These are phyloP conservation scores for Bombus turneri DNA, from an alignment of 1,140 invertebrate species.

Conservation along the genomic window DNA sequence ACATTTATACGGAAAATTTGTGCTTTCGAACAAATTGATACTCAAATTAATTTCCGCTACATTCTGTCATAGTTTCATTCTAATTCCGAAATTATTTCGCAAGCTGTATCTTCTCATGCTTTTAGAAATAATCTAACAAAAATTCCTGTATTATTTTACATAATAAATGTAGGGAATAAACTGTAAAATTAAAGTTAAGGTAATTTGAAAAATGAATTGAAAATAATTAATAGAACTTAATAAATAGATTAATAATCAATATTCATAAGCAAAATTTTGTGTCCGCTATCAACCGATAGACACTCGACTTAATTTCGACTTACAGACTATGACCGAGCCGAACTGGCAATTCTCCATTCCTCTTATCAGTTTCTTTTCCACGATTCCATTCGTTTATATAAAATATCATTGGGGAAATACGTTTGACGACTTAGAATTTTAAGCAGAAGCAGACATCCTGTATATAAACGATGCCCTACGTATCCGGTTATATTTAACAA, in stretches of 20 bases:
- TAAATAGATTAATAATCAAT: neutral
- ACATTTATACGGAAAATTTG: too few species aligned
- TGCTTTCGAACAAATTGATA: too few species aligned
- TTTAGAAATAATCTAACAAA: neutral
- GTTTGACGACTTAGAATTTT: neutral
- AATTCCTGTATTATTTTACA: neutral
- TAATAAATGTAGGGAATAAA: too few species aligned
- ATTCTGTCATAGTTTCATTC: too few species aligned
- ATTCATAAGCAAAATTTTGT: neutral
- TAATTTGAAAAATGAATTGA: too few species aligned
- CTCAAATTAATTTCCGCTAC: too few species aligned
- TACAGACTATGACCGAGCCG: neutral
- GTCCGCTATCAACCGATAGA: neutral
- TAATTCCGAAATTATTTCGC: neutral
- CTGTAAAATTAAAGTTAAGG: too few species aligned
- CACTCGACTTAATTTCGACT: neutral
- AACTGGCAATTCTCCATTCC: neutral
- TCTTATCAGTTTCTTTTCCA: neutral
- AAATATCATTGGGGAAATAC: slow-evolving; percentile 5
- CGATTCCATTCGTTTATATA: neutral
- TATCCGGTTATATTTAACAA: slow-evolving; percentile 29
- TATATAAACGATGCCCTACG: neutral
- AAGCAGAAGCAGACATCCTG: neutral
- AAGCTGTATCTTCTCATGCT: neutral
- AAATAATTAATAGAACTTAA: too few species aligned